Conservation (phyloP, 2,797 vertebrate species). For the Aldrovandia affinis region DNA sequence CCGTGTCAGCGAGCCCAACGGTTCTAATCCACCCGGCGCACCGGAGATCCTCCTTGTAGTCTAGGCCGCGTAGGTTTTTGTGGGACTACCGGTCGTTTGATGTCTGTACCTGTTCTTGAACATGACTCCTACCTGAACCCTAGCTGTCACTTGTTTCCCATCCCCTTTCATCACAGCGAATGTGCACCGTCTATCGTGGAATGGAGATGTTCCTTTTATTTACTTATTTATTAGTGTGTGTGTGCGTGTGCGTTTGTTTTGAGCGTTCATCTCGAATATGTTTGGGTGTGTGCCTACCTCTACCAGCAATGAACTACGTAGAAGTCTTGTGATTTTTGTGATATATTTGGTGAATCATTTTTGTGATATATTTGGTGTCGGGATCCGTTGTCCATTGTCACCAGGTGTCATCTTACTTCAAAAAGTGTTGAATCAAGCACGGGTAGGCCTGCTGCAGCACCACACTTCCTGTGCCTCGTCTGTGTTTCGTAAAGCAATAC, state of each 20-base stretch:
- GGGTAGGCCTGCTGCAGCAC: not conserved
- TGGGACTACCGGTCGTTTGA: constrained; percentile 80
- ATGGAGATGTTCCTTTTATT: constrained; percentile 57
- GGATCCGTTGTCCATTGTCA: not conserved
- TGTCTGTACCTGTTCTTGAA: constrained; percentile 81
- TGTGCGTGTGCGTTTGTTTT: constrained; percentile 35
- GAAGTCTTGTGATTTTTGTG: constrained; percentile 14
- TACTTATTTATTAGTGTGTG: constrained; percentile 42
- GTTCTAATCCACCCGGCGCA: constrained; percentile 79
- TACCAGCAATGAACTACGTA: constrained; percentile 17
- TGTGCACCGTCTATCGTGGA: constrained; percentile 57
- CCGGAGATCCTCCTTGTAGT: constrained; percentile 79
- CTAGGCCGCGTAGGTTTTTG: constrained; percentile 72
- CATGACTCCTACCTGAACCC: constrained; percentile 81
- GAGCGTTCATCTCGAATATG: not conserved
- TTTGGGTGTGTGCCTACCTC: not conserved
- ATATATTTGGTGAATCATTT: too few species aligned
- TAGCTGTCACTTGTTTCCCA: constrained; percentile 79
- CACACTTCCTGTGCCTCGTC: not conserved
- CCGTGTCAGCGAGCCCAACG: constrained; percentile 75
- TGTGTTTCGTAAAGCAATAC: not conserved
- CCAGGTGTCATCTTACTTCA: not conserved
- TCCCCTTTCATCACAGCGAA: constrained; percentile 81
- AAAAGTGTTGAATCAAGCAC: not conserved
- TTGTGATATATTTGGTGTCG: too few species aligned